Conservation (phyloP, 2,888 invertebrate genomes). For the Ochlodes sylvanus region DNA sequence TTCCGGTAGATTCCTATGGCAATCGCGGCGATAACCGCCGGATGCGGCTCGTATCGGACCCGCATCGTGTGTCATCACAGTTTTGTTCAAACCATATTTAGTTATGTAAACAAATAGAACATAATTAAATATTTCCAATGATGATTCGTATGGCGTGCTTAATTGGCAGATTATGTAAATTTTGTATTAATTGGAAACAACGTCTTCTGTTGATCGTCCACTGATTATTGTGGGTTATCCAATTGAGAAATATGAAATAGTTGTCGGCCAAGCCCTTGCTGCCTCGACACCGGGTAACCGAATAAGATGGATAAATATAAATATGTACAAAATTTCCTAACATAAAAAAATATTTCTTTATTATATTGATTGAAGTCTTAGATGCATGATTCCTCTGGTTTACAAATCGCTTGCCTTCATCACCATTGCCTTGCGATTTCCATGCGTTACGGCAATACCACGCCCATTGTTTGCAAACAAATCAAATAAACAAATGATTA, state of each 20-base stretch:
- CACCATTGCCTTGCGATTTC: too few relatives aligned
- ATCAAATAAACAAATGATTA: too few relatives aligned
- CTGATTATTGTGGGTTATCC: slow-evolving; percentile 30
- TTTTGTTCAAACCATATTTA: slow-evolving; percentile 35
- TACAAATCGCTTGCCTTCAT: too few relatives aligned
- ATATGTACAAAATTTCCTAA: neutral
- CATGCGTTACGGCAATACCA: too few relatives aligned
- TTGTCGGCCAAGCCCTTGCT: neutral
- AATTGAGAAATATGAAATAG: slow-evolving; percentile 29
- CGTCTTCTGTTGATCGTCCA: slow-evolving; percentile 24
- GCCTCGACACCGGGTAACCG: neutral
- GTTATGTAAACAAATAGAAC: slow-evolving; percentile 45
- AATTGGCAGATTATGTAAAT: slow-evolving; percentile 48
- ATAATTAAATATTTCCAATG: slow-evolving; percentile 46
- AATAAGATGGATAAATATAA: neutral
- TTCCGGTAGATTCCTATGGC: neutral
- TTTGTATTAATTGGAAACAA: slow-evolving; percentile 42
- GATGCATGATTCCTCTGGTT: too few relatives aligned
- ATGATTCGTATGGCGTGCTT: slow-evolving; percentile 47
- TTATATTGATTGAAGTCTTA: too few relatives aligned
- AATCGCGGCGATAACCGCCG: slow-evolving; percentile 9
- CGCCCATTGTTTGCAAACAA: too few relatives aligned
- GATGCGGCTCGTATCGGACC: slow-evolving; percentile 24
- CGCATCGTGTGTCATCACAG: slow-evolving; percentile 16
- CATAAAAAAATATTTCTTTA: too few relatives aligned